Base-by-base conservation (phyloP, 2,797 vertebrate species). In the Mergus octosetaceus region DNA sequence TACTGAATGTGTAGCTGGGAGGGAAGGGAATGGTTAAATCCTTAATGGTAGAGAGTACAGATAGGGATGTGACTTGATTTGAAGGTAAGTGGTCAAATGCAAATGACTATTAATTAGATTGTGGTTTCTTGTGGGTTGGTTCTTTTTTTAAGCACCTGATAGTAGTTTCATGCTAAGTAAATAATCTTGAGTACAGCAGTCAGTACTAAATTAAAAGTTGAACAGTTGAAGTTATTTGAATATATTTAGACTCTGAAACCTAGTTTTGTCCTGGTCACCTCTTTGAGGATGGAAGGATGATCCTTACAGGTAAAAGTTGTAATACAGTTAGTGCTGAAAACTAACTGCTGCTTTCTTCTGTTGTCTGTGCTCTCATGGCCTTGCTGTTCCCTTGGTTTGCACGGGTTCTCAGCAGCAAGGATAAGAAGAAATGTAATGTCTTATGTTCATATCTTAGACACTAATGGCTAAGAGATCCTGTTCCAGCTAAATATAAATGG, bases 321-420 rank as follows among this genome's bases (percentile, higher is more conserved):
- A 20, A 41, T 18, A 41, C 38, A 41, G n/a, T 19, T 25, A 16
- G 24, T 84, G 20, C 34, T 58, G 28, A 72, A 69, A 85, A 19
- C 6, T 11, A 5, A 25, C 34, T 53, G 24, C 27, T 68, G 57
- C 30, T 73, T 24, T 60, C 16, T 77, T 68, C 45, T 2, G 11
- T 43, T 71, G 24, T 65, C 62, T 65, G 10, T 1, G 0, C 2
- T 32, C 7, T 24, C 19, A 1, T 34, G 9, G 61, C 38, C 43
- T 60, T 71, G 49, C 45, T 64, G 39, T 45, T 74, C 24, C n/a
- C 24, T 43, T 34, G 62, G 28, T 73, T 4, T 66, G 38, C 1
- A 2, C 0, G 6, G 57, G 41, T 75, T 85, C 34, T 85, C 32
- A 53, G 34, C 8, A 61, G 32, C 20, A 32, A 62, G 2, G 1